A percentile compares a stretch with the other conserved stretches of the same genome.
phyloP scores from a whole-genome alignment of 2,797 vertebrate species.

The Dryobates pubescens region DNA sequence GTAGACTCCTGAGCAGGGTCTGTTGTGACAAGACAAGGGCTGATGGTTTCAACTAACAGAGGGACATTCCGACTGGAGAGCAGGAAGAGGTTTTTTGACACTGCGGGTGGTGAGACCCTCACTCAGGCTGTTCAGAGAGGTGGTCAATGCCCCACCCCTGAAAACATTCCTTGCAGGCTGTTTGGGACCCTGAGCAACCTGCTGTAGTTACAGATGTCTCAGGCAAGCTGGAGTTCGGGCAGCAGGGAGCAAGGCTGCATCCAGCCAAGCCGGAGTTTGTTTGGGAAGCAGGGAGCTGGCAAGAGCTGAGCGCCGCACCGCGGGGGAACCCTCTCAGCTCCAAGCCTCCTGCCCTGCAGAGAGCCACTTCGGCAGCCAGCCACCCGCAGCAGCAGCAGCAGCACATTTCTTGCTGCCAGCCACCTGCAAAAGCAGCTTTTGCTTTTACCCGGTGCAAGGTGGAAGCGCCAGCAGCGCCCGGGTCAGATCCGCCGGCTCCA shows the following conservation, averaged over 20 bases:
- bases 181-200: no score
- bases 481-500: background rate
- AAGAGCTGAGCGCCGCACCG: background rate
- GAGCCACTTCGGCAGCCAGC: background rate
- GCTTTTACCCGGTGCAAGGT: fast-evolving
- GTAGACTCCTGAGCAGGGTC: no score
- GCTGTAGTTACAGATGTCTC: background rate
- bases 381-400: background rate
- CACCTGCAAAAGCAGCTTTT: background rate
- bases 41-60: no score
- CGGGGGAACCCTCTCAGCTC: background rate
- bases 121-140: no score
- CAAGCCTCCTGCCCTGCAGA: background rate
- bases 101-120: no score
- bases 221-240: fast-evolving
- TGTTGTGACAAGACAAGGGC: no score
- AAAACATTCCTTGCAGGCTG: no score
- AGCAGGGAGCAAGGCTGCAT: background rate
- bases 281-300: background rate
- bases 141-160: no score
- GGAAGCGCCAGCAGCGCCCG: background rate
- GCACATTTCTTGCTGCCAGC: background rate
- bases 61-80: no score
- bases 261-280: background rate
- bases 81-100: no score